phyloP scores from a whole-genome alignment of 2,113 vertebrate species.

The Misgurnus mizolepis region DNA sequence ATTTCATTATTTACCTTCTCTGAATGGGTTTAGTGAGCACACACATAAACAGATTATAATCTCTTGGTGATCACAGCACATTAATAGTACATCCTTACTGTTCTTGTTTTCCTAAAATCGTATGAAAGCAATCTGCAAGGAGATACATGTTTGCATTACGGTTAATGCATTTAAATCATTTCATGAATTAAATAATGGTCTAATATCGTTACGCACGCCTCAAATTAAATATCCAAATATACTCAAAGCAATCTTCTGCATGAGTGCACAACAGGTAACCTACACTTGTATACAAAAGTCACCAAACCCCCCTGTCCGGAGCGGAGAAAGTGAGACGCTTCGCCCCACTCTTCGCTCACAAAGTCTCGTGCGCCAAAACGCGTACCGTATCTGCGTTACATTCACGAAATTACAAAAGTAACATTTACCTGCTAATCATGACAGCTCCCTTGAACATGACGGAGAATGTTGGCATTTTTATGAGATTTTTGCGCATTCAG shows the following conservation, averaged over 20 bases:
- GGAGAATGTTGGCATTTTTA: constrained; percentile 80
- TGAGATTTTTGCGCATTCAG: constrained; percentile 48
- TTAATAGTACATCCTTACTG: constrained; percentile 18
- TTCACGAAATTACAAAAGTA: neutral
- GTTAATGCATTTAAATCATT: neutral
- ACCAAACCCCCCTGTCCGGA: neutral
- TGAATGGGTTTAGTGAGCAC: constrained; percentile 15
- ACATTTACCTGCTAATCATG: constrained; percentile 80
- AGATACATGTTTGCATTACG: neutral
- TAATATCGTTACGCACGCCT: neutral
- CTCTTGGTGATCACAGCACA: constrained; percentile 26
- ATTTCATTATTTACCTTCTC: neutral
- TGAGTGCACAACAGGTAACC: neutral
- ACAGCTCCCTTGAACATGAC: constrained; percentile 83
- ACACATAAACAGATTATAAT: constrained; percentile 18
- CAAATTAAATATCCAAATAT: neutral
- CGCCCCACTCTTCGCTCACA: neutral
- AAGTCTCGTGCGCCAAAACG: neutral
- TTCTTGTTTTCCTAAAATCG: neutral
- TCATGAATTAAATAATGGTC: neutral
- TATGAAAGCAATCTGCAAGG: neutral
- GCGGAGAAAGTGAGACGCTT: neutral
- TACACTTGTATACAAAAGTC: neutral
- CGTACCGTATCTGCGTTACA: neutral
- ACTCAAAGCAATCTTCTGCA: too few species aligned